Base-by-base conservation (phyloP, 2,113 vertebrate species). In the Hemibagrus wyckioides region DNA sequence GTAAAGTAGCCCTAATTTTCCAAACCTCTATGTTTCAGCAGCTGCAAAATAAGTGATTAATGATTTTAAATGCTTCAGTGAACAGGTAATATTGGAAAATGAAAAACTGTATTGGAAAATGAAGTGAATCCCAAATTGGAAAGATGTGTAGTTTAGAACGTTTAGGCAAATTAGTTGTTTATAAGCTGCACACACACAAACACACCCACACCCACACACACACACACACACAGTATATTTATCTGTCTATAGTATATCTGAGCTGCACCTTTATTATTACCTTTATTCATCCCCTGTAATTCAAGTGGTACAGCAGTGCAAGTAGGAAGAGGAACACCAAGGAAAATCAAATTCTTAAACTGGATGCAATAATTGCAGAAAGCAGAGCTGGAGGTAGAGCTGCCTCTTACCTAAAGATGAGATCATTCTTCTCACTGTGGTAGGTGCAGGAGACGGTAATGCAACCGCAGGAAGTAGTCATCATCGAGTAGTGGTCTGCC, bases 391-490 rank as follows among this genome's bases (percentile, higher is more conserved):
- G 1, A 39, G 7, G 39, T 44, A 25, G 0, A 6, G 15, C 28
- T 57, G 52, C 8, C 8, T 73, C 80, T 82, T 73, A 90, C 90
- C 83, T 89, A 85, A 91, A 90, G 25, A 85, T 44, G 75, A 91
- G 90, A 73, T 89, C 89, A 21, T 88, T 89, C 85, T 90, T 90
- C 77, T 89, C 89, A 73, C 89, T 84, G 50, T 85, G 86, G 80
- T 89, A 90, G 61, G 67, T 85, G 28, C 85, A 87, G 80, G 85
- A 85, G 30, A 91, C 88, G 0, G 89, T 81, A 59, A 91, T 30
- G 69, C 90, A 91, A 61, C 90, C 90, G 30, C 90, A 91, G 71
- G 90, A 91, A 54, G 90, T 90, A 28, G 90, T 89, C 41, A 83
- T 41, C 48, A 89, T 76, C 0, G 88, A 48, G 61, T 90, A 90